phyloP scores from a whole-genome alignment of 2,113 vertebrate genomes.

The Lagopus muta region DNA sequence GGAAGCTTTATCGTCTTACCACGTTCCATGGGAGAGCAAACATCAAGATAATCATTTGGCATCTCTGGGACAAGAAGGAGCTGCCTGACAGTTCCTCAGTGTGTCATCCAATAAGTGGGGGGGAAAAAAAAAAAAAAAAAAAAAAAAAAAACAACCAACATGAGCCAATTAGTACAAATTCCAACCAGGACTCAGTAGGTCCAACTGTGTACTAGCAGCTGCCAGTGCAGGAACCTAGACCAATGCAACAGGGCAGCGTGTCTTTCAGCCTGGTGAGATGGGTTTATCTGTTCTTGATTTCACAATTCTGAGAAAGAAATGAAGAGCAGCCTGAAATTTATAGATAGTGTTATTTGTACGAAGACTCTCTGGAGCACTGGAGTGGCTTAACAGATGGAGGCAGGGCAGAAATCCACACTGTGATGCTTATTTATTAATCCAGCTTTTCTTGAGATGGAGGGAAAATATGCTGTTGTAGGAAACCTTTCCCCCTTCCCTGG shows the following conservation, averaged over 20 bases:
- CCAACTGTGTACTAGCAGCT: background rate
- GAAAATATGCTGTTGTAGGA: conserved; percentile 33
- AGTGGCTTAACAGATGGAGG: conserved; percentile 49
- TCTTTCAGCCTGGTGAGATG: background rate
- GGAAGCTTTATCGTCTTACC: background rate
- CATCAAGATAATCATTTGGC: background rate
- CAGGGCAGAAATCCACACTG: conserved; percentile 1
- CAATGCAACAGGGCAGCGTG: background rate
- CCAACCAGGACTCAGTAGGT: background rate
- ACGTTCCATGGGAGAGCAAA: fast-evolving
- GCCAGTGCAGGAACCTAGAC: fast-evolving
- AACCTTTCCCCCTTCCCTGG: conserved; percentile 22
- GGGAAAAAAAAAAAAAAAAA: background rate
- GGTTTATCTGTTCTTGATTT: background rate
- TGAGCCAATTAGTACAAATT: background rate
- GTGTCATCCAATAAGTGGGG: background rate
- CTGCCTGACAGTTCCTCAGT: background rate
- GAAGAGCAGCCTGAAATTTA: background rate
- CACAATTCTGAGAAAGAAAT: background rate
- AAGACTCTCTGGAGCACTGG: background rate
- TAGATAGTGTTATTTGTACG: background rate
- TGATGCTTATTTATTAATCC: conserved; percentile 29
- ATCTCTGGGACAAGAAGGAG: background rate
- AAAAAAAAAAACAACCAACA: background rate
- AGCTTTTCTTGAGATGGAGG: conserved; percentile 33